phyloP scores from a whole-genome alignment of 2,797 vertebrate genomes.

The Uromys caudimaculatus region DNA sequence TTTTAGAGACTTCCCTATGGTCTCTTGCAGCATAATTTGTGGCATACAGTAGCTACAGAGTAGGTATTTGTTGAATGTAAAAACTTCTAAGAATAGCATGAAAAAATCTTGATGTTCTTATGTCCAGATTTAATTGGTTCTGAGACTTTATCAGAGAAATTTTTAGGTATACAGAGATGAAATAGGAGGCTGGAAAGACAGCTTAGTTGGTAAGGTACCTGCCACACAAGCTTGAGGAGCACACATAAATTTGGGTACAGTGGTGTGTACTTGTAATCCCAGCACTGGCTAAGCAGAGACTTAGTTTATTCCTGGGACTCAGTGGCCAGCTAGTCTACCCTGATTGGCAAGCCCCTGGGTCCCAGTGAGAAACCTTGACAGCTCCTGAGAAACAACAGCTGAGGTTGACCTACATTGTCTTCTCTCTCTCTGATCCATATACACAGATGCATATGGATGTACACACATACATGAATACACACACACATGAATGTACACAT shows the following conservation, averaged over 20 bases:
- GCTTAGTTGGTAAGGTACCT: background rate
- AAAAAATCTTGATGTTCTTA: conserved; percentile 21
- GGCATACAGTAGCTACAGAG: background rate
- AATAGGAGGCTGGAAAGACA: background rate
- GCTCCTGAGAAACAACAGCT: background rate
- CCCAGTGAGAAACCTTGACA: background rate
- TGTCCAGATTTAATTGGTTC: conserved; percentile 5
- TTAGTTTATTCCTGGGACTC: background rate
- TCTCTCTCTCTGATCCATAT: too few relatives aligned
- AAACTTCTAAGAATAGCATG: background rate
- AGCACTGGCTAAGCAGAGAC: background rate
- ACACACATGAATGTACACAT: too few relatives aligned
- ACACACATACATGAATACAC: background rate
- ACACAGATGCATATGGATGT: background rate
- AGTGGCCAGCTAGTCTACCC: background rate
- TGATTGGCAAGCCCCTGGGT: background rate
- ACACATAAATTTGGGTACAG: background rate
- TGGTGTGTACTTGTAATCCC: background rate
- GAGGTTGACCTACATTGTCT: background rate
- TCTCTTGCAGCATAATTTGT: background rate
- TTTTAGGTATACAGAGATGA: background rate
- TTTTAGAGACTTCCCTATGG: background rate
- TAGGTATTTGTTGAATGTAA: background rate
- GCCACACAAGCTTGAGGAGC: background rate
- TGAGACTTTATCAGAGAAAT: background rate